Conservation (phyloP, 2,888 invertebrate species). For the Boloria euphrosyne region DNA sequence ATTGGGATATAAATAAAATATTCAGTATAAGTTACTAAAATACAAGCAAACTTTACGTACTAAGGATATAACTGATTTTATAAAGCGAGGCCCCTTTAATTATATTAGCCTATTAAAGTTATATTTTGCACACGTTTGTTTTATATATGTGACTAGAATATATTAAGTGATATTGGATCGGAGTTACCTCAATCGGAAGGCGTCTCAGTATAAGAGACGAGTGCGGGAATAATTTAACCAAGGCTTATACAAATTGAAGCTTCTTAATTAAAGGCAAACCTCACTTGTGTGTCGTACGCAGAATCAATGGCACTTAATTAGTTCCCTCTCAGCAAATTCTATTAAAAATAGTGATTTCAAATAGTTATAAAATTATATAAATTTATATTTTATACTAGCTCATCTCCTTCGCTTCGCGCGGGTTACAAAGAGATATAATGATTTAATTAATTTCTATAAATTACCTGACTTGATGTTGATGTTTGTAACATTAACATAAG, state of each 20-base stretch:
- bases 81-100: no score
- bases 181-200: neutral
- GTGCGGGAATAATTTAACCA: neutral
- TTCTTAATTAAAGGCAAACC: slow-evolving; percentile 26
- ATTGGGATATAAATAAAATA: neutral
- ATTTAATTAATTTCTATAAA: no score
- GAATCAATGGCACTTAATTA: slow-evolving; percentile 9
- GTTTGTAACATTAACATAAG: no score
- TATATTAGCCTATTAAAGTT: slow-evolving; percentile 2
- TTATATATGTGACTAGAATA: slow-evolving; percentile 16
- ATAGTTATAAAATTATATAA: no score
- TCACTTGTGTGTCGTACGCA: slow-evolving; percentile 11
- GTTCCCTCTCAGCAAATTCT: neutral
- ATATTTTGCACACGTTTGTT: neutral
- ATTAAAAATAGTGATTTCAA: neutral
- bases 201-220: slow-evolving; percentile 6
- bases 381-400: no score
- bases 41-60: neutral
- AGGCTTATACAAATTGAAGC: slow-evolving; percentile 11
- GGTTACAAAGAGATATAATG: no score
- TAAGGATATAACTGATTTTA: no score
- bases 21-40: neutral
- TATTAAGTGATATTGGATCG: slow-evolving; percentile 4
- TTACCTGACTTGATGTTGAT: no score
- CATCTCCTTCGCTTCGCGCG: no score